Percentiles rank a stretch among this genome's conserved stretches.
Evolutionary conservation across 2,113 vertebrate genomes (phyloP).

Genomic region (Rhinoderma darwinii): DNA sequence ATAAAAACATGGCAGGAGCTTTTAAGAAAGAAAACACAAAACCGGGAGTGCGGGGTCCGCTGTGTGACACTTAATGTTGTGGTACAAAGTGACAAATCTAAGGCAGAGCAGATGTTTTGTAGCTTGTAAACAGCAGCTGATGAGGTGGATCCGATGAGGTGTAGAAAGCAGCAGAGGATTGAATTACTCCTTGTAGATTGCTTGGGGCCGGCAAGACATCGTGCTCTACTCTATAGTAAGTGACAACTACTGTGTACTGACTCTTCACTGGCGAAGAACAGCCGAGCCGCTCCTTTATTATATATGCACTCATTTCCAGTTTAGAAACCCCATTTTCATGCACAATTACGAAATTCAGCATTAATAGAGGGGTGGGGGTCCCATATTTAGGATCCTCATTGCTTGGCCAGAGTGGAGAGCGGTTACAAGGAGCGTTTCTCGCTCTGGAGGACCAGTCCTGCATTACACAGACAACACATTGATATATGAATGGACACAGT

Average conservation of each 20-base stretch:
- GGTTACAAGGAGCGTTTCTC: no score
- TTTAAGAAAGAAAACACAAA: not conserved
- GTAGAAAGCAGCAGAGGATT: conserved; percentile 41
- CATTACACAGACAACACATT: no score
- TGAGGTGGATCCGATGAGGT: conserved; percentile 50
- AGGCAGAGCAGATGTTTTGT: conserved; percentile 35
- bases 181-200: conserved; percentile 38
- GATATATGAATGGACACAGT: no score
- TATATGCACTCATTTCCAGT: no score
- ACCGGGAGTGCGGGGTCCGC: not conserved
- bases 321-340: no score
- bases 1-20: not conserved
- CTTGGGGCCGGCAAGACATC: not conserved
- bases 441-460: no score
- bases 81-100: conserved; percentile 1
- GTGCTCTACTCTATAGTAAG: not conserved
- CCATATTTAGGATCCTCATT: no score
- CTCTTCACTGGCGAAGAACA: not conserved
- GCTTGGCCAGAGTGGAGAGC: no score
- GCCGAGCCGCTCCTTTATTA: not conserved
- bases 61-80: not conserved
- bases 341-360: no score
- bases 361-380: no score
- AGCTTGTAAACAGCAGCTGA: conserved; percentile 43
- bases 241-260: no score